Evolutionary conservation across 2,113 vertebrate species (phyloP).

Genomic region (Stigmatopora argus): DNA sequence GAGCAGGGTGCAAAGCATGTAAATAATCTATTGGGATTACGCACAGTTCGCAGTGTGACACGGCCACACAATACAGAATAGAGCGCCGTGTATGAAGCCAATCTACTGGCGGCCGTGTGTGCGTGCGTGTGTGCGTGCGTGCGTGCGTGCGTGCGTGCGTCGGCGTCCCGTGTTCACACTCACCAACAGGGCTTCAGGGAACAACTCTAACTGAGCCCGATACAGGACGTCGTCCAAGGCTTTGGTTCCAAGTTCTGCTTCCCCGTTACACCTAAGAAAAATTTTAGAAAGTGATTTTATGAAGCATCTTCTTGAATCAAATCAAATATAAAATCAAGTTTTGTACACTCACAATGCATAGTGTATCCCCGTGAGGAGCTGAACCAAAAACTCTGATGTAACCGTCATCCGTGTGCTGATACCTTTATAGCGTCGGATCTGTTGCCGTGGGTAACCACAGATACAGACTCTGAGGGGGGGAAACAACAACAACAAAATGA

Average conservation of each 20-base stretch:
- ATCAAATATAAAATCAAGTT: neutral
- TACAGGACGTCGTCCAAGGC: slow-evolving; percentile 94
- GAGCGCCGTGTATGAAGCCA: slow-evolving; percentile 32
- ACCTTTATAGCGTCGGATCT: slow-evolving; percentile 87
- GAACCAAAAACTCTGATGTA: slow-evolving; percentile 95
- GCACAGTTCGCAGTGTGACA: slow-evolving; percentile 36
- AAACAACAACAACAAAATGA: slow-evolving; percentile 11
- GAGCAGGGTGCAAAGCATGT: slow-evolving; percentile 57
- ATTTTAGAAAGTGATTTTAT: neutral
- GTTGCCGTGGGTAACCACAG: slow-evolving; percentile 92
- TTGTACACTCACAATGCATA: slow-evolving; percentile 86
- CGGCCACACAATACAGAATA: slow-evolving; percentile 42
- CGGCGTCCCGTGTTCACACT: slow-evolving; percentile 40
- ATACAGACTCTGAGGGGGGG: slow-evolving; percentile 82
- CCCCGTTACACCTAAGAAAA: slow-evolving; percentile 84
- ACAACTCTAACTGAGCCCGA: slow-evolving; percentile 90
- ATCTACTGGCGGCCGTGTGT: slow-evolving; percentile 35
- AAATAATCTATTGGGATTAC: slow-evolving; percentile 65
- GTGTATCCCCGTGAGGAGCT: slow-evolving; percentile 94
- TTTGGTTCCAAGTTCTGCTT: slow-evolving; percentile 89
- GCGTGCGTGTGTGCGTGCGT: slow-evolving; percentile 13
- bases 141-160: too few species aligned
- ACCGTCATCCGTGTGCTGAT: slow-evolving; percentile 83
- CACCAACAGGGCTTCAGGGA: slow-evolving; percentile 94
- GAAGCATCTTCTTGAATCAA: neutral